Conservation (phyloP, 2,797 vertebrate genomes). For the Halcyon chelicuti region DNA sequence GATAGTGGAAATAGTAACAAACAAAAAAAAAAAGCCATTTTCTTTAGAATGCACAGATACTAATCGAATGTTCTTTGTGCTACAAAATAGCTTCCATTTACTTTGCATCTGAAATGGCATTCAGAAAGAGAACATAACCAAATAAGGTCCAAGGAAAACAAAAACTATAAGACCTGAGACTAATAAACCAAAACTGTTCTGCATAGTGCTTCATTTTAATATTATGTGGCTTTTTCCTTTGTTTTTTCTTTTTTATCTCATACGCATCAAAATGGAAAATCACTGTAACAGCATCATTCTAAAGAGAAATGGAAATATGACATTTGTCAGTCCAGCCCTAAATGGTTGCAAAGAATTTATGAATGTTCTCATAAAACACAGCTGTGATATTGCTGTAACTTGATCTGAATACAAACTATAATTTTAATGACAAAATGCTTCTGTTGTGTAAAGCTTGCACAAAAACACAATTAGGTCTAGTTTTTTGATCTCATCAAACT, state of each 20-base stretch:
- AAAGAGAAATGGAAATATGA: slow-evolving; percentile 34
- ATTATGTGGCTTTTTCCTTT: not conserved
- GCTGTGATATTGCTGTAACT: slow-evolving; percentile 35
- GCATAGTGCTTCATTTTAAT: slow-evolving; percentile 6
- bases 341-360: slow-evolving; percentile 23
- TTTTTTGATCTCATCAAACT: slow-evolving; percentile 36
- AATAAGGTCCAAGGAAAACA: slow-evolving; percentile 8
- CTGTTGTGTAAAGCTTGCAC: slow-evolving; percentile 44
- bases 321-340: slow-evolving; percentile 14
- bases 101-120: not conserved
- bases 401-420: slow-evolving; percentile 39
- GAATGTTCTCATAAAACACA: slow-evolving; percentile 21
- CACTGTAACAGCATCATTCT: not conserved
- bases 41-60: not conserved
- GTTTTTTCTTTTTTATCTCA: not conserved
- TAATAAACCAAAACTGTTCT: slow-evolving; percentile 36
- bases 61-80: not conserved
- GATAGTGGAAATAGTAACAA: not conserved
- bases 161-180: not conserved
- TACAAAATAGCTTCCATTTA: not conserved
- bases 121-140: not conserved
- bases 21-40: slow-evolving; percentile 14
- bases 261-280: slow-evolving; percentile 31
- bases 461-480: slow-evolving; percentile 55
- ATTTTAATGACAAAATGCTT: slow-evolving; percentile 64